Conservation (phyloP, 2,113 vertebrate species). For the Cyanocitta stelleri region DNA sequence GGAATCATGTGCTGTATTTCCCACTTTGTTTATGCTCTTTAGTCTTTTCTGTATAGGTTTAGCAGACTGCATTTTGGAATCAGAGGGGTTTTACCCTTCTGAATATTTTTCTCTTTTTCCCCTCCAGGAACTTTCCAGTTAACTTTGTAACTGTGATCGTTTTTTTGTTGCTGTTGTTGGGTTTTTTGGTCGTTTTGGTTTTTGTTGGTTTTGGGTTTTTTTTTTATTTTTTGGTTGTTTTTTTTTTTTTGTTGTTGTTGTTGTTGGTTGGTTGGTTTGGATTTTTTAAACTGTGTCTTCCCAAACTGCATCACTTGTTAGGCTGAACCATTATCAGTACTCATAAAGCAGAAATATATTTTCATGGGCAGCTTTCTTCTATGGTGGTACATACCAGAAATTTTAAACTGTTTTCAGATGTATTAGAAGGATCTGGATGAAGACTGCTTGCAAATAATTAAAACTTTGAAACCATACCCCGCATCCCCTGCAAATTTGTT, state of each 20-base stretch:
- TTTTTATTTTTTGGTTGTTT: background rate
- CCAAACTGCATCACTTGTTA: background rate
- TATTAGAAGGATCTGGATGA: background rate
- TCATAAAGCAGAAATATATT: background rate
- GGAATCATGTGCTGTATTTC: background rate
- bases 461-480: background rate
- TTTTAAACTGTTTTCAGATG: background rate
- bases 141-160: background rate
- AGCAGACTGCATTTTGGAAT: background rate
- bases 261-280: too few relatives aligned
- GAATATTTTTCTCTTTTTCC: background rate
- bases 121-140: background rate
- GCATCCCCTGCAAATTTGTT: background rate
- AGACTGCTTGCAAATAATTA: background rate
- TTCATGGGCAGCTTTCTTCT: background rate
- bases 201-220: too few relatives aligned
- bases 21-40: background rate
- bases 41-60: background rate
- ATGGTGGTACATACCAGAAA: background rate
- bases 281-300: background rate
- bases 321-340: background rate
- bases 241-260: too few relatives aligned
- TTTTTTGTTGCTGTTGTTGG: too few relatives aligned
- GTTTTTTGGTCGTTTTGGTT: too few relatives aligned
- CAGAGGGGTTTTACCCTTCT: background rate